Conservation (phyloP, 2,113 vertebrate species). For the Cebus imitator region DNA sequence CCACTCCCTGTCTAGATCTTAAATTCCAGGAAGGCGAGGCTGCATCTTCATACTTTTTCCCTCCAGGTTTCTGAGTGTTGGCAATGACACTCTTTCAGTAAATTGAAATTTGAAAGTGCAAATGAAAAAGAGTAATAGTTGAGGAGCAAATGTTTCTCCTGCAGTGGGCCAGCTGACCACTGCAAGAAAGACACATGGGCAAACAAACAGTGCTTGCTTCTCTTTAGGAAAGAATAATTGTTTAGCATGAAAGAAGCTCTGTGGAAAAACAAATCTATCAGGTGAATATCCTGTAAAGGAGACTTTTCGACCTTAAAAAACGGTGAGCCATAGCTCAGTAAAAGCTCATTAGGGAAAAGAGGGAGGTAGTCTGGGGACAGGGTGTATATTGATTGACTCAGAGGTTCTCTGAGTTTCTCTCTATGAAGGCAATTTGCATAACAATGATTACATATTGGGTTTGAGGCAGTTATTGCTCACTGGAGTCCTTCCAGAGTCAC, state of each 20-base stretch:
- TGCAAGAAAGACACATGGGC: neutral
- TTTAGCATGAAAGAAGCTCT: neutral
- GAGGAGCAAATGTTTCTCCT: neutral
- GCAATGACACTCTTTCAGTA: neutral
- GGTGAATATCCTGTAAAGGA: constrained; percentile 29
- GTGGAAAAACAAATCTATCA: neutral
- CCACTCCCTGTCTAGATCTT: neutral
- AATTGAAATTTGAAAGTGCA: neutral
- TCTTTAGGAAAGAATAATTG: constrained; percentile 40
- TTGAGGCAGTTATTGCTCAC: neutral
- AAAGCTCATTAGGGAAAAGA: constrained; percentile 46
- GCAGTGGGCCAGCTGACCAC: neutral
- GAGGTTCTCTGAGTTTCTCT: neutral
- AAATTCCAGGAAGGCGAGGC: neutral
- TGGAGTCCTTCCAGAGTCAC: constrained; percentile 49
- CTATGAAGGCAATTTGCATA: constrained; percentile 58
- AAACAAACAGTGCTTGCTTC: neutral
- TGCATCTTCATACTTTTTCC: neutral
- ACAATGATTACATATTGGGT: constrained; percentile 56
- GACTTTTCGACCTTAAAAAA: constrained; percentile 60
- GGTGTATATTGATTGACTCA: neutral
- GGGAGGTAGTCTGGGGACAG: neutral
- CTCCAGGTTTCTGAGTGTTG: neutral
- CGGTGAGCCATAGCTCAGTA: neutral
- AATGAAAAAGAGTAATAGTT: neutral